A percentile compares a stretch with the other conserved stretches of the same genome.
These are phyloP conservation scores for Cromileptes altivelis DNA, from an alignment of 2,113 vertebrate species.

Conservation along the genomic window DNA sequence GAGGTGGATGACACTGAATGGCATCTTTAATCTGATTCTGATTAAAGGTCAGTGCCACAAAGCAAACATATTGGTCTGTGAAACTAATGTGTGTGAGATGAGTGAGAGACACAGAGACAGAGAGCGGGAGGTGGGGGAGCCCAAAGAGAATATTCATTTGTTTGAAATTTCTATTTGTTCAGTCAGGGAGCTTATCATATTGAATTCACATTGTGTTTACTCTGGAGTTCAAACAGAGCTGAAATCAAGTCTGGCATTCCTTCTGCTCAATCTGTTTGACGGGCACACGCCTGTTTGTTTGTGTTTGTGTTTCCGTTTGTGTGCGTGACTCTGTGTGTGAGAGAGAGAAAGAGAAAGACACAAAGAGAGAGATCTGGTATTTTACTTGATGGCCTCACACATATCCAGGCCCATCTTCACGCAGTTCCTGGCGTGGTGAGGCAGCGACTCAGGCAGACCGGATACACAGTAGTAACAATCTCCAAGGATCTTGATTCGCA, in stretches of 20 bases:
- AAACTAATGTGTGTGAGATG: slow-evolving; percentile 37
- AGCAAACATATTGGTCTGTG: slow-evolving; percentile 29
- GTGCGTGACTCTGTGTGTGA: slow-evolving; percentile 1
- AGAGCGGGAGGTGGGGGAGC: not conserved
- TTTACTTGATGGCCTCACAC: slow-evolving; percentile 99
- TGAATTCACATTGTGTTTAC: slow-evolving; percentile 67
- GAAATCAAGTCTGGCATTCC: slow-evolving; percentile 66
- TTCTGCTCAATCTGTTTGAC: slow-evolving; percentile 69
- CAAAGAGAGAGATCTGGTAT: slow-evolving; percentile 61
- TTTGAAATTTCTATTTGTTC: slow-evolving; percentile 48
- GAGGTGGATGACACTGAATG: not conserved
- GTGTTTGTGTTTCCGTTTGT: slow-evolving; percentile 37
- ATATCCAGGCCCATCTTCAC: slow-evolving; percentile 99
- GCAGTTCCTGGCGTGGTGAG: slow-evolving; percentile 97
- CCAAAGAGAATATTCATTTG: slow-evolving; percentile 25
- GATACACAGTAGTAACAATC: slow-evolving; percentile 99
- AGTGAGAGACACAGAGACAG: slow-evolving; percentile 13
- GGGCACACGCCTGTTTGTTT: slow-evolving; percentile 52
- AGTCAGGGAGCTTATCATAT: slow-evolving; percentile 57
- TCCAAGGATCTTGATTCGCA: slow-evolving; percentile 98
- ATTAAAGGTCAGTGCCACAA: slow-evolving; percentile 39
- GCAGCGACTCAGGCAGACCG: slow-evolving; percentile 95
- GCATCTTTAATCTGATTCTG: slow-evolving; percentile 32
- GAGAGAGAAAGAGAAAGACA: not conserved
- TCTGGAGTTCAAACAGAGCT: slow-evolving; percentile 69